A percentile compares a stretch with the other conserved stretches of the same genome.
phyloP scores from a whole-genome alignment of 2,113 vertebrate species.

The Tragelaphus strepsiceros region DNA sequence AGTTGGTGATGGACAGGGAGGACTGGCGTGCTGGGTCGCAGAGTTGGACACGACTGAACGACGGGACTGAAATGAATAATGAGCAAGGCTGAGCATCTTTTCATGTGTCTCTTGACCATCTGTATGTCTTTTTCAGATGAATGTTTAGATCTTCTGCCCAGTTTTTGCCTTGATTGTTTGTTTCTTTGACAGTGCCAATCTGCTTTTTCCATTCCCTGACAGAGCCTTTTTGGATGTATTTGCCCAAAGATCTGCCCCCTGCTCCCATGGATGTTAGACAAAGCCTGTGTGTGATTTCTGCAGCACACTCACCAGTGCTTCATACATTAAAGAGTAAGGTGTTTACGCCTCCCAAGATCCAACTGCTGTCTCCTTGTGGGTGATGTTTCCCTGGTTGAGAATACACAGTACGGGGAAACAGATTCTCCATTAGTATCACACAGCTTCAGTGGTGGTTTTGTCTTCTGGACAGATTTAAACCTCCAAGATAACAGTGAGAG shows the following conservation, averaged over 20 bases:
- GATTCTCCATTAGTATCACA: not conserved
- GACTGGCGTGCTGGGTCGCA: not conserved
- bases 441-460: not conserved
- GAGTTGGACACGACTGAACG: fast-evolving
- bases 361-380: not conserved
- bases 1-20: not conserved
- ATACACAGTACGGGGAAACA: fast-evolving
- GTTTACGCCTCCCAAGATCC: not conserved
- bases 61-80: not conserved
- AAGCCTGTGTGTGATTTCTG: not conserved
- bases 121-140: not conserved
- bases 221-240: fast-evolving
- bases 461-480: not conserved
- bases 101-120: fast-evolving
- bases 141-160: not conserved
- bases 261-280: not conserved
- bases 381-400: too few species aligned
- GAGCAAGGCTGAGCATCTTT: not conserved
- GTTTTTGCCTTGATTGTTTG: not conserved
- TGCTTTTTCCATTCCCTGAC: not conserved
- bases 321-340: not conserved
- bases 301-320: not conserved
- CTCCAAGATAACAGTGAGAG: too few species aligned
- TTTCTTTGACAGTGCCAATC: not conserved
- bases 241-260: too few species aligned